These are phyloP conservation scores for Drosophila sulfurigaster DNA, from an alignment of 1,140 invertebrate genomes.

Conservation along the genomic window DNA sequence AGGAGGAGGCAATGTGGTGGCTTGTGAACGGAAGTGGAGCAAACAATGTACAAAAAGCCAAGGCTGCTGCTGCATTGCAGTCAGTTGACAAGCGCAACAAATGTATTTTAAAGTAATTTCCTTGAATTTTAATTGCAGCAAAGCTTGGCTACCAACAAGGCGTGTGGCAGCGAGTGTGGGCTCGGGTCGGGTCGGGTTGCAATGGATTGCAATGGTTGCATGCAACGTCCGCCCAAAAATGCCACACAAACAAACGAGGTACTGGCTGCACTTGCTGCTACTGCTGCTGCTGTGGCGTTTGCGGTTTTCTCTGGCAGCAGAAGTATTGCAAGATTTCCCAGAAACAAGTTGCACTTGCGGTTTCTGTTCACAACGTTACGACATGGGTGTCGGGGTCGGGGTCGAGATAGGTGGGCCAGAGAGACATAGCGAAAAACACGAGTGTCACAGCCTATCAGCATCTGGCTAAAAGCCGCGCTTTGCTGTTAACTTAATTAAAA, in stretches of 20 bases:
- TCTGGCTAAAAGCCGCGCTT: constrained; percentile 9
- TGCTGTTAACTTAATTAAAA: constrained; percentile 63
- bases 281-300: constrained; percentile 8
- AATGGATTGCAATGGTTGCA: neutral
- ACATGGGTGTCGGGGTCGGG: neutral
- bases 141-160: constrained; percentile 20
- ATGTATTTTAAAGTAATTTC: constrained; percentile 56
- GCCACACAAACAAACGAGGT: constrained; percentile 28
- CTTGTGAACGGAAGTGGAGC: constrained; percentile 20
- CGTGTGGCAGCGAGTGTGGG: constrained; percentile 20
- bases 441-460: constrained; percentile 1
- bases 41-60: constrained; percentile 22
- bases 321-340: constrained; percentile 15
- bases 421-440: neutral
- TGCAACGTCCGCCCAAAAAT: constrained; percentile 12
- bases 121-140: constrained; percentile 74
- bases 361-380: neutral
- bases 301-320: constrained; percentile 15
- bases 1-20: neutral
- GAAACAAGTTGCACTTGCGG: constrained; percentile 14
- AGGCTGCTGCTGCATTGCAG: constrained; percentile 12
- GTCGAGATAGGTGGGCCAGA: neutral
- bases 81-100: constrained; percentile 53
- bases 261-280: neutral
- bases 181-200: neutral